Evolutionary conservation across 1,140 invertebrate species (phyloP), one percentile per base, ranked within the genome.

Genomic region (Geopemphigus sp.): DNA sequence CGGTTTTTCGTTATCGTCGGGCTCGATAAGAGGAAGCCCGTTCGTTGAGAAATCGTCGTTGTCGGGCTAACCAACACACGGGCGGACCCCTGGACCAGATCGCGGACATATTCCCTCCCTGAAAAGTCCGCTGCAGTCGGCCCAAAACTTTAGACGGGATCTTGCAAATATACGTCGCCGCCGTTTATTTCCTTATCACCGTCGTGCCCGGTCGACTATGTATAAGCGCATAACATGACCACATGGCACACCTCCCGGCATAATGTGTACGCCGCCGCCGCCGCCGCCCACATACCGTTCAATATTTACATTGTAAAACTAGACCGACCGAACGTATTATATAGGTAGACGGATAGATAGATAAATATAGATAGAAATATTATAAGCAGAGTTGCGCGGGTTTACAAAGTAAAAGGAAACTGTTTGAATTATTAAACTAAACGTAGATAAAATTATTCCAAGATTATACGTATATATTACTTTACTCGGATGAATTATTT

Each of bases 351-450:
- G n/a, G n/a, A n/a, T n/a, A n/a, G n/a, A n/a, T n/a, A n/a, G n/a
- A n/a, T n/a, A 45, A n/a, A 39, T 64, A n/a, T 12, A 64, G 11
- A 19, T 32, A n/a, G 10, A 12, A 19, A 6, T 17, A 17, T 61
- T 61, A 26, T 61, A 61, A 61, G 59, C 8, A 26, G 59, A 10
- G 66, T 10, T 24, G 53, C 53, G 53, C 15, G 4, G 32, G n/a
- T 47, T 19, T 19, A 47, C n/a, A 22, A 47, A 47, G 45, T 68
- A 50, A 47, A 50, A 50, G 66, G n/a, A 68, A 68, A 68, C 66
- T 68, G 17, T 47, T 68, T 68, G 39, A 68, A 68, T 68, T 50
- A 68, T 68, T 50, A 68, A 68, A 68, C 66, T 26, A 26, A 50
- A 68, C 19, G 14, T 32, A 47, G 32, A 66, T 47, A 66, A 64